These are phyloP conservation scores for Hypercompe scribonia DNA, from an alignment of 2,888 invertebrate species.

Conservation along the genomic window DNA sequence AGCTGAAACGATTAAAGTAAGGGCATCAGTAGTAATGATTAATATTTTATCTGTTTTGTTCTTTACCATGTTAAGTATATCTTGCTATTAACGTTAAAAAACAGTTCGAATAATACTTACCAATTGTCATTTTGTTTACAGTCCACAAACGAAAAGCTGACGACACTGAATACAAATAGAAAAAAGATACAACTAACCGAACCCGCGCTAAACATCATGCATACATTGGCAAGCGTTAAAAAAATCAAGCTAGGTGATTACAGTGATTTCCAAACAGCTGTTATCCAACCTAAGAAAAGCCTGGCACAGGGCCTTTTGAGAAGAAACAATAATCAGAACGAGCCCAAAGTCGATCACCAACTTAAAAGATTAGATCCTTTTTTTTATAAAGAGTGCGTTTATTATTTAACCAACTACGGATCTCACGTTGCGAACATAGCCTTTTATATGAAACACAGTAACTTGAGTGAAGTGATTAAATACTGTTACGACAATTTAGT, in stretches of 20 bases:
- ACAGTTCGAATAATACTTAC: too few relatives aligned
- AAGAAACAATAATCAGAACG: conserved; percentile 70
- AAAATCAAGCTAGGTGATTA: conserved; percentile 86
- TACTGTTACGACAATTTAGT: conserved; percentile 90
- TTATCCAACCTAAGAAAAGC: conserved; percentile 71
- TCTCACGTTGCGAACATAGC: conserved; percentile 90
- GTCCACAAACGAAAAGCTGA: conserved; percentile 79
- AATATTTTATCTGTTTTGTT: too few relatives aligned
- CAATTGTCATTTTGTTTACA: conserved; percentile 50
- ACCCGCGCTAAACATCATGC: conserved; percentile 87
- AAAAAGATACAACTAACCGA: conserved; percentile 84
- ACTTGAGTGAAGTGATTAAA: conserved; percentile 89
- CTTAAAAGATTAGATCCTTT: conserved; percentile 82
- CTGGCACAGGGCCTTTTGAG: conserved; percentile 80
- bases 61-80: too few relatives aligned
- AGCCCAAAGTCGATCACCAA: conserved; percentile 71
- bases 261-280: conserved; percentile 80
- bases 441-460: conserved; percentile 91
- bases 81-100: too few relatives aligned
- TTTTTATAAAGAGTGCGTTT: conserved; percentile 92
- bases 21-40: not conserved
- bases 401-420: conserved; percentile 93
- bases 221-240: conserved; percentile 85
- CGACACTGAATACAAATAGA: conserved; percentile 77
- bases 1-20: conserved; percentile 80